Evolutionary conservation across 2,888 invertebrate genomes (phyloP).

Genomic region (Dichetophora obliterata): DNA sequence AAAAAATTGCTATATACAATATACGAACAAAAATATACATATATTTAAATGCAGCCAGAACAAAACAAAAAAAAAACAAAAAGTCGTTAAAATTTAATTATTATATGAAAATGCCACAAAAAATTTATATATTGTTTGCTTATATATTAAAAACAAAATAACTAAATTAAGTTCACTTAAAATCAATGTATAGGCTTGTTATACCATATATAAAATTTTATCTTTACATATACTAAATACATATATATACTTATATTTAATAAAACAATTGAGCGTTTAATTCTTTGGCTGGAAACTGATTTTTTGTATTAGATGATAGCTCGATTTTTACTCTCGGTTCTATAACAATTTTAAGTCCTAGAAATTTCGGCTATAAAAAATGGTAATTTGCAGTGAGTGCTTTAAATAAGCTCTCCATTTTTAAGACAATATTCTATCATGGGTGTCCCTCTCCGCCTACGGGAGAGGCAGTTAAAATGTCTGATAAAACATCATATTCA

Average conservation of each 20-base stretch:
- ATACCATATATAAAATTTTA: slow-evolving; percentile 34
- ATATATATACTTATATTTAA: slow-evolving; percentile 14
- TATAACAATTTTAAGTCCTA: no score
- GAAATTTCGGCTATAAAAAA: no score
- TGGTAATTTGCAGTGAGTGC: no score
- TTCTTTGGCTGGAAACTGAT: no score
- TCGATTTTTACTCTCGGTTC: no score
- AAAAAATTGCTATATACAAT: slow-evolving; percentile 32
- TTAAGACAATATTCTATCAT: no score
- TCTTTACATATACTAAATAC: slow-evolving; percentile 31
- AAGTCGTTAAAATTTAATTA: slow-evolving; percentile 22
- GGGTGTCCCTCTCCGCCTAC: no score
- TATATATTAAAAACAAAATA: slow-evolving; percentile 18
- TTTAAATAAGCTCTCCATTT: no score
- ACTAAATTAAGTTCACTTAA: slow-evolving; percentile 2
- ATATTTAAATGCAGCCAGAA: slow-evolving; percentile 9
- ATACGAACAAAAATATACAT: not conserved
- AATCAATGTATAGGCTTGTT: slow-evolving; percentile 37
- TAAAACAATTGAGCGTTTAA: not conserved
- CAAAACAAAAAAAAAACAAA: no score
- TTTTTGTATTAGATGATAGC: no score
- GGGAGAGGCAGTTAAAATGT: no score
- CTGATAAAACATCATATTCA: no score
- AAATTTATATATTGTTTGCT: slow-evolving; percentile 29
- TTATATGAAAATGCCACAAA: slow-evolving; percentile 26